Evolutionary conservation across 1,140 invertebrate genomes (phyloP), one percentile per base, ranked within the genome.

Genomic region (Sminthurides bifidus): DNA sequence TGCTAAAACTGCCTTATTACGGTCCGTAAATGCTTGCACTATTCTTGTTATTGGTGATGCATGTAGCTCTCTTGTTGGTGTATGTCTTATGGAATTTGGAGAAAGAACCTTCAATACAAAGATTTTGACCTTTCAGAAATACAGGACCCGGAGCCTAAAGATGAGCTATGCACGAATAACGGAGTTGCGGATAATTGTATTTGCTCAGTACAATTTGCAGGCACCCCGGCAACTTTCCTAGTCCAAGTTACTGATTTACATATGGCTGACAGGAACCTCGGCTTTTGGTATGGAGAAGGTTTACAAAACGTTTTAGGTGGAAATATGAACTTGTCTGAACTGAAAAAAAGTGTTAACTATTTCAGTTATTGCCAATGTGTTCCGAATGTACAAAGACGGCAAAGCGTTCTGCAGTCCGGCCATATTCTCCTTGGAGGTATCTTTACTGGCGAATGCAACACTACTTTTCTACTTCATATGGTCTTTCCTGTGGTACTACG

Each of bases 401-500:
- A 44, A 21, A 24, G n/a, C 43, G 37, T 53, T 24, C 23, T 35
- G 33, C 21, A 41, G 30, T 21, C 51, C 51, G 30, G 10, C 31
- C 23, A 14, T 53, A 4, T 17, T 53, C 26, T 41, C 51, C 6
- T 5, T 21, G 37, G 12, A 41, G 8, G 33, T 19, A 10, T 6
- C 30, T 17, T 3, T 45, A 14, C 26, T 29, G 8, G n/a, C 17
- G 10, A 26, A 15, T 27, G 15, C 15, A 6, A 54, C 6, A n/a
- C n/a, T 30, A 15, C n/a, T 45, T 30, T 54, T 44, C 21, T 30
- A 53, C 10, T 21, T 53, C 43, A 4, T 29, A 3, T 53, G 51
- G 51, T 6, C 27, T 38, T 53, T 53, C 37, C 12, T 43, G 5
- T 54, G 41, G 38, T n/a, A 54, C 21, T n/a, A 44, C 5, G 40